These are phyloP conservation scores for Chroicocephalus ridibundus DNA, from an alignment of 2,113 vertebrate species.

Conservation along the genomic window DNA sequence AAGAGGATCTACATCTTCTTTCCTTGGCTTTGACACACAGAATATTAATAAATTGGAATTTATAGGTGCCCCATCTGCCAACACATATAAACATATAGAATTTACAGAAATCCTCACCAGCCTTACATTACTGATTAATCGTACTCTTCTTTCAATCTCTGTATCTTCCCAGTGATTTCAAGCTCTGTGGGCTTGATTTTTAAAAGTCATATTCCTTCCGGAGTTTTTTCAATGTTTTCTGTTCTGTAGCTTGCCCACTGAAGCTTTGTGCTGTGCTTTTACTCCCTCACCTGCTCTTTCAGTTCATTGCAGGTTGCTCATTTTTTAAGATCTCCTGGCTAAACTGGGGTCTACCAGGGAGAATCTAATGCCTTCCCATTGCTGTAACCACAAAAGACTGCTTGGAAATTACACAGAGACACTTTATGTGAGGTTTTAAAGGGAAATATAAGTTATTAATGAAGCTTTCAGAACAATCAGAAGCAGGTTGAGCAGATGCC, in stretches of 20 bases:
- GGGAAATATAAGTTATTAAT: not conserved
- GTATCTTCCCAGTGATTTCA: not conserved
- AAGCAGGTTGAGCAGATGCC: not conserved
- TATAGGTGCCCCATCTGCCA: not conserved
- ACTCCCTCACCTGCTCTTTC: constrained; percentile 62
- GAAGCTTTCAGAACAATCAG: not conserved
- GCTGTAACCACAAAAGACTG: not conserved
- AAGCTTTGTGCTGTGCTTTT: constrained; percentile 53
- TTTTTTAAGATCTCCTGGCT: not conserved
- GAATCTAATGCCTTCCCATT: not conserved
- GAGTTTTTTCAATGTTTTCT: not conserved
- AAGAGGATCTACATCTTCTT: not conserved
- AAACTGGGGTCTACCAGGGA: not conserved
- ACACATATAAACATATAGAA: not conserved
- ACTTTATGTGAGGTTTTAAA: not conserved
- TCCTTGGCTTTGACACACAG: not conserved
- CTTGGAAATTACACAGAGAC: not conserved
- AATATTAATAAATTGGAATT: not conserved
- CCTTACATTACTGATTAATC: not conserved
- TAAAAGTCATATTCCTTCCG: not conserved
- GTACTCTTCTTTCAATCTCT: not conserved
- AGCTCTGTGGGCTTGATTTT: not conserved
- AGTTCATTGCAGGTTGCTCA: constrained; percentile 47
- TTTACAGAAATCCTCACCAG: not conserved
- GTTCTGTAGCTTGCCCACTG: not conserved